Base-by-base conservation (phyloP, 2,113 vertebrate species). In the Hassar affinis region DNA sequence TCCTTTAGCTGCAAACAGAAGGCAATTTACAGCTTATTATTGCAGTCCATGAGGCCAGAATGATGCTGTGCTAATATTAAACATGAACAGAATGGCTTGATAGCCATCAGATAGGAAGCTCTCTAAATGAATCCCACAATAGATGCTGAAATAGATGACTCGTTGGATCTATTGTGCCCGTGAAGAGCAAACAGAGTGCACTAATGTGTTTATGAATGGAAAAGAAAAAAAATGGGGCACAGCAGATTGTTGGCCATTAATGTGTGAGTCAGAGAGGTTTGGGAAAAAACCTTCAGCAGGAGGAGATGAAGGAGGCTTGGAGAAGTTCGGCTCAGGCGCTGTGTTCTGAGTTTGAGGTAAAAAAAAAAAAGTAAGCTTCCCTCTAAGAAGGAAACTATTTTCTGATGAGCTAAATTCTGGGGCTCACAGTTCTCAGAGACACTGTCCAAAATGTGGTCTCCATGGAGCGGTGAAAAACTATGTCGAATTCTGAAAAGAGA, bases 61-160 rank as follows among this genome's bases (percentile, higher is more conserved):
- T 30, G 45, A 69, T 6, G 22, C 5, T 80, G n/a, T 33, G 14
- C 61, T 81, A 42, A 84, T 77, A 69, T 22, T 77, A 76, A 57
- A 61, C 20, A 35, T 14, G 38, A 18, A 22, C 59, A 66, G 25
- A 84, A 68, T 14, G 14, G 42, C 33, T 56, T 0, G 42, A 82
- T 66, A 75, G 61, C 30, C 42, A 79, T 85, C 75, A 85, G 8
- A 69, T 30, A 33, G 79, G 49, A 69, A 77, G 20, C 51, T 71
- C 27, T 71, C 51, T 82, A 35, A 85, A 77, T 17, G 42, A 79
- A 82, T 79, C 66, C 12, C 75, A 51, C 47, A 82, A 81, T 56
- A 59, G 86, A 72, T 85, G 64, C 59, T 79, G 27, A 85, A 79
- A 82, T 79, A 85, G 86, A 79, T 85, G 86, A 85, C 79, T 51